Conservation (phyloP, 2,113 vertebrate species). For the Xenus cinereus region DNA sequence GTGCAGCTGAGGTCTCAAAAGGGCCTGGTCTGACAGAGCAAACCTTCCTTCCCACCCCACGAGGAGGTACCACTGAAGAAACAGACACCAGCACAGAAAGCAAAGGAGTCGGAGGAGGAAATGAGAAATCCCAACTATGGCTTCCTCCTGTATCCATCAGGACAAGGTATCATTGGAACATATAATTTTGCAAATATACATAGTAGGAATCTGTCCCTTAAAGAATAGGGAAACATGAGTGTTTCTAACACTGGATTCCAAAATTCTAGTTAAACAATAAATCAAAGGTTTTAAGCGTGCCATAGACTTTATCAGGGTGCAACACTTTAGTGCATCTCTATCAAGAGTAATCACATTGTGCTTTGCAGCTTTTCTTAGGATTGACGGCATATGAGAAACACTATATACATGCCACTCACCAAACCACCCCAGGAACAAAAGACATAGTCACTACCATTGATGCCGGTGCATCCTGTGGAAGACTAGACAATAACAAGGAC, state of each 20-base stretch:
- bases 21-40: background rate
- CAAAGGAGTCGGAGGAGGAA: background rate
- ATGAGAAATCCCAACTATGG: accelerated
- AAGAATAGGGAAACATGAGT: background rate
- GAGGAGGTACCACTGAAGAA: background rate
- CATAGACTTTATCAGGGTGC: background rate
- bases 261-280: background rate
- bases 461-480: accelerated
- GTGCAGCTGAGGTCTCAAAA: background rate
- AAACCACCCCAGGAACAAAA: background rate
- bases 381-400: background rate
- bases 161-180: background rate
- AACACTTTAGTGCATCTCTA: background rate
- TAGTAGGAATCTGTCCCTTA: background rate
- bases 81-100: background rate
- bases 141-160: background rate
- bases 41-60: background rate
- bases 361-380: background rate
- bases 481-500: background rate
- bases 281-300: background rate
- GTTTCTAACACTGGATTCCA: background rate
- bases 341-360: background rate
- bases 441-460: background rate
- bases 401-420: background rate
- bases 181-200: background rate